Conservation (phyloP, 2,888 invertebrate species). For the Biston betularia region DNA sequence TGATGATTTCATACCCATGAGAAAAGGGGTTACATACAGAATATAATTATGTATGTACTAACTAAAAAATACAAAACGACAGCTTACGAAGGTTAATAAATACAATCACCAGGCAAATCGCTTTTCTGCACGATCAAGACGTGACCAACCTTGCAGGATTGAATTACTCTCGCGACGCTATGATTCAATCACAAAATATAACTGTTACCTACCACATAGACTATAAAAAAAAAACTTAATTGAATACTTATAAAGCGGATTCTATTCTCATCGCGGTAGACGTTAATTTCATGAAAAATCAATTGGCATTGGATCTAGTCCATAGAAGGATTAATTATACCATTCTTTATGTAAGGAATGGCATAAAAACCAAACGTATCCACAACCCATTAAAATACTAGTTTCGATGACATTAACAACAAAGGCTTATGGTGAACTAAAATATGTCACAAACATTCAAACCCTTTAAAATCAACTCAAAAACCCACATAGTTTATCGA, state of each 20-base stretch:
- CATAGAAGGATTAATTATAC: constrained; percentile 22
- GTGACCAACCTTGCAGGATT: constrained; percentile 65
- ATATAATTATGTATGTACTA: constrained; percentile 6
- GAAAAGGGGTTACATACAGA: neutral
- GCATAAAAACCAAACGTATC: constrained; percentile 22
- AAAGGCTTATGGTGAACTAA: constrained; percentile 33
- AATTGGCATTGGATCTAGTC: constrained; percentile 30
- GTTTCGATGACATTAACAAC: constrained; percentile 33
- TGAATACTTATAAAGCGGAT: constrained; percentile 31
- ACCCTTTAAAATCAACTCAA: constrained; percentile 36
- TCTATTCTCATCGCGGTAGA: constrained; percentile 28
- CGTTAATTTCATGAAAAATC: constrained; percentile 36
- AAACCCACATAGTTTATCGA: constrained; percentile 40
- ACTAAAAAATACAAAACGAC: constrained; percentile 44
- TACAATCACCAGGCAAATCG: constrained; percentile 62
- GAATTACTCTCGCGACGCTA: constrained; percentile 51
- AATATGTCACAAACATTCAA: constrained; percentile 37
- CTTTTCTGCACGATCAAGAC: constrained; percentile 49
- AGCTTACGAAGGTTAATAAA: constrained; percentile 65
- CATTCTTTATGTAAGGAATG: constrained; percentile 14
- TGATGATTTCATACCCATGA: neutral
- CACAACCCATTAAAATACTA: constrained; percentile 25
- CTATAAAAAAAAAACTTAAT: constrained; percentile 26
- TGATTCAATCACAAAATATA: constrained; percentile 53
- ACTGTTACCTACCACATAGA: constrained; percentile 31